phyloP scores from a whole-genome alignment of 1,140 invertebrate genomes.

The Theocolax elegans region DNA sequence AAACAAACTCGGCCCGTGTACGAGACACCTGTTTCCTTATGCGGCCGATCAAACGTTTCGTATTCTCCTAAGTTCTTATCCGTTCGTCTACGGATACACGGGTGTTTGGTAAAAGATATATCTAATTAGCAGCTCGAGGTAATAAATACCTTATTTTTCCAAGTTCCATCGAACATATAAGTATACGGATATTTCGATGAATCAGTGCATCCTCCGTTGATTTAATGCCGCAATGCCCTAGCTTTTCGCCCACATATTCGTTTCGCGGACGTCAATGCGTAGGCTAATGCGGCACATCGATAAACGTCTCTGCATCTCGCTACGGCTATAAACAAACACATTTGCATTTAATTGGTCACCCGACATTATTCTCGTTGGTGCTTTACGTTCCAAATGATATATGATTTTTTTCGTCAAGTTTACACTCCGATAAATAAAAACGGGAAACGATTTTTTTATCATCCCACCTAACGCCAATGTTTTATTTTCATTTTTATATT shows the following conservation, averaged over 20 bases:
- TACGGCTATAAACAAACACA: slow-evolving; percentile 63
- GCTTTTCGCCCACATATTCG: slow-evolving; percentile 50
- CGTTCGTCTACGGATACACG: too few relatives aligned
- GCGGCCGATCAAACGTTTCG: slow-evolving; percentile 10
- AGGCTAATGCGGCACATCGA: slow-evolving; percentile 59
- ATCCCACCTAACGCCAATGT: neutral
- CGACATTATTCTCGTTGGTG: slow-evolving; percentile 1
- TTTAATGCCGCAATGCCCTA: slow-evolving; percentile 48
- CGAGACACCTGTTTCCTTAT: slow-evolving; percentile 28
- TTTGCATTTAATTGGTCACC: slow-evolving; percentile 63
- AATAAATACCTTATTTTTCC: too few relatives aligned
- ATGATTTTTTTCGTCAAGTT: neutral
- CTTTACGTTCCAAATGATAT: neutral
- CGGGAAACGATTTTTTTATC: slow-evolving; percentile 4
- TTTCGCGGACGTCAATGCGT: slow-evolving; percentile 50
- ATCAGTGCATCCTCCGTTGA: slow-evolving; percentile 32
- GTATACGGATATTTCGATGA: slow-evolving; percentile 5
- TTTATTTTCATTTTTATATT: neutral
- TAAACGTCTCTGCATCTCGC: slow-evolving; percentile 59
- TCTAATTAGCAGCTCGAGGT: slow-evolving; percentile 23
- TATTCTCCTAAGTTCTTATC: too few relatives aligned
- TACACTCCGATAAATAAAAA: slow-evolving; percentile 21
- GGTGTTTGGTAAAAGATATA: too few relatives aligned
- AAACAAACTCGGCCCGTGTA: slow-evolving; percentile 26
- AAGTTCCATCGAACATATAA: too few relatives aligned